Conservation (phyloP, 2,888 invertebrate species). For the Hipparchia semele region DNA sequence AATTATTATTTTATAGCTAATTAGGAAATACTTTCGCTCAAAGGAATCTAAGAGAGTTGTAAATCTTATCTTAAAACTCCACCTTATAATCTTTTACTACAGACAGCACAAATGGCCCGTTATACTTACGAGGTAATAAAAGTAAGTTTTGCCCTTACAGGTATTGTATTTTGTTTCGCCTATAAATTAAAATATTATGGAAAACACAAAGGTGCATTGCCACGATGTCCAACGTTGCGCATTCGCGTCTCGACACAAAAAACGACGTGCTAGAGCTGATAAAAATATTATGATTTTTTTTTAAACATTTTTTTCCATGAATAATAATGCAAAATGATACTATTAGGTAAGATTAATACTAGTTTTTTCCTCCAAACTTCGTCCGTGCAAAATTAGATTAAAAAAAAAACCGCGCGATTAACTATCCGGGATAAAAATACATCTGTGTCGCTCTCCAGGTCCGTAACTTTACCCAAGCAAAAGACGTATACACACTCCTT, state of each 20-base stretch:
- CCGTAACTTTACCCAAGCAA: neutral
- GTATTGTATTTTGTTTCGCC: slow-evolving; percentile 26
- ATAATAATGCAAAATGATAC: too few species aligned
- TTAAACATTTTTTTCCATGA: too few species aligned
- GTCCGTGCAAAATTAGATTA: too few species aligned
- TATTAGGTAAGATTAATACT: too few species aligned
- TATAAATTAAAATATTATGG: slow-evolving; percentile 9
- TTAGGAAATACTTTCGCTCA: slow-evolving; percentile 24
- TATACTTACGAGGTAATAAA: slow-evolving; percentile 38
- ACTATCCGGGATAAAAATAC: too few species aligned
- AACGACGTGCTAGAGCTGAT: too few species aligned
- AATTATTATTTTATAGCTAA: slow-evolving; percentile 18
- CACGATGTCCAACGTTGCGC: neutral
- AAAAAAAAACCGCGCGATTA: too few species aligned
- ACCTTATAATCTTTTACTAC: slow-evolving; percentile 33
- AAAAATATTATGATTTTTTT: too few species aligned
- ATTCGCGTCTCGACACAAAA: neutral
- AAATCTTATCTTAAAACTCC: slow-evolving; percentile 31
- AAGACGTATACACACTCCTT: neutral
- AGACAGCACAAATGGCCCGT: slow-evolving; percentile 35
- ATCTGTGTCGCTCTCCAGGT: too few species aligned
- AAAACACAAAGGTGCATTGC: slow-evolving; percentile 15
- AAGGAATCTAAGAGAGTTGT: slow-evolving; percentile 34
- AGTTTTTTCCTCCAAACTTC: too few species aligned
- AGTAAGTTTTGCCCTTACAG: slow-evolving; percentile 28